Evolutionary conservation across 2,797 vertebrate genomes (phyloP).

Genomic region (Echeneis naucrates): DNA sequence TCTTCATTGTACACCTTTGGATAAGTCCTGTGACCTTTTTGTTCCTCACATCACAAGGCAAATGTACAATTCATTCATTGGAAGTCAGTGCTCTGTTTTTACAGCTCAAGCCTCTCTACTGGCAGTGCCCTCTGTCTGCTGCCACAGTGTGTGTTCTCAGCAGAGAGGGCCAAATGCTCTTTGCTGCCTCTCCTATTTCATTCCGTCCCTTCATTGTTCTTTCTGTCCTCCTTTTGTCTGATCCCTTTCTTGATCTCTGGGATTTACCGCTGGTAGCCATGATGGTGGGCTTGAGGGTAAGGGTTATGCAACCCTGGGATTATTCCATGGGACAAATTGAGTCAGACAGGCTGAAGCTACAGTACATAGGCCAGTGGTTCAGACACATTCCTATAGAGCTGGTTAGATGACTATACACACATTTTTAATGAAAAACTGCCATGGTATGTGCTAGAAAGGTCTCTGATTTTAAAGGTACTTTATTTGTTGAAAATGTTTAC

Average conservation of each 20-base stretch:
- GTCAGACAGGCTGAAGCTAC: conserved; percentile 73
- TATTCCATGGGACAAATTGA: conserved; percentile 65
- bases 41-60: conserved; percentile 23
- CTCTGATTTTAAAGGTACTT: background rate
- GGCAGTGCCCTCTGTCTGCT: conserved; percentile 48
- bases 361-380: conserved; percentile 36
- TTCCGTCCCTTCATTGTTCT: conserved; percentile 56
- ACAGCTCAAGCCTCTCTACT: conserved; percentile 50
- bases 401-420: background rate
- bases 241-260: conserved; percentile 75
- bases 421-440: background rate
- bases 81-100: conserved; percentile 53
- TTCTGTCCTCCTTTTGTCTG: conserved; percentile 68
- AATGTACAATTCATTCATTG: conserved; percentile 36
- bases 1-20: conserved; percentile 22
- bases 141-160: conserved; percentile 58
- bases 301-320: conserved; percentile 72
- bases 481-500: conserved; percentile 2
- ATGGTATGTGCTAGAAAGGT: background rate
- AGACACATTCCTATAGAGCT: conserved; percentile 44
- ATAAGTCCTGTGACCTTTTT: conserved; percentile 12
- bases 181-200: conserved; percentile 53
- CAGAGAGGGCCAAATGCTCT: conserved; percentile 45
- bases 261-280: conserved; percentile 64
- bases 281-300: conserved; percentile 54